phyloP scores from a whole-genome alignment of 2,888 invertebrate genomes.

The Stenichneumon culpator region DNA sequence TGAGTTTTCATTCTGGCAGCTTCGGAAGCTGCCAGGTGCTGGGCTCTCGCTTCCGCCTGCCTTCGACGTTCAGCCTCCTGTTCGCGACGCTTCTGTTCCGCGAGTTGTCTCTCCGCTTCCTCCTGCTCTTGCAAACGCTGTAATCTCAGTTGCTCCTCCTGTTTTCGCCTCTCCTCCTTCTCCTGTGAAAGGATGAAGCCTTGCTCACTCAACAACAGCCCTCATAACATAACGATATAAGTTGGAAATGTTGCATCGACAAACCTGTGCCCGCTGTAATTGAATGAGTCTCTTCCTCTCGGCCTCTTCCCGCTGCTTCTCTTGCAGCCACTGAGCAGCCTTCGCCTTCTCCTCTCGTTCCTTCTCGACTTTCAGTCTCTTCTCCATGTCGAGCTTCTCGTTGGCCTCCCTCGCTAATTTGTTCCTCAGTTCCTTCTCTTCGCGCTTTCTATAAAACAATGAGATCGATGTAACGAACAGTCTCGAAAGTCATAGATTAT shows the following conservation, averaged over 20 bases:
- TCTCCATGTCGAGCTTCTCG: constrained; percentile 85
- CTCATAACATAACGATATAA: neutral
- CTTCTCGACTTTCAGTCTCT: constrained; percentile 84
- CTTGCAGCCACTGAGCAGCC: constrained; percentile 80
- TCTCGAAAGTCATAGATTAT: neutral
- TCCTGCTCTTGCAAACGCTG: constrained; percentile 81
- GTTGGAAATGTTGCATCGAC: neutral
- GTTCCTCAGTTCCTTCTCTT: constrained; percentile 88
- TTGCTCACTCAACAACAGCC: neutral
- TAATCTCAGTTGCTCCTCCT: constrained; percentile 78
- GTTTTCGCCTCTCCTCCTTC: constrained; percentile 80
- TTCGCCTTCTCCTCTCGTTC: constrained; percentile 84
- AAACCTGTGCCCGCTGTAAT: constrained; percentile 79
- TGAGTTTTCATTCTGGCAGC: constrained; percentile 75
- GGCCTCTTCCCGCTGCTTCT: constrained; percentile 86
- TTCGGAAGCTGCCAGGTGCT: constrained; percentile 81
- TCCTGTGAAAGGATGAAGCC: constrained; percentile 74
- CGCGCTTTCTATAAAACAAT: constrained; percentile 82
- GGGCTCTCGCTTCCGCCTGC: constrained; percentile 77
- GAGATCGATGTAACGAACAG: neutral
- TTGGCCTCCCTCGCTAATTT: constrained; percentile 85
- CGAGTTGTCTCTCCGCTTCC: constrained; percentile 80
- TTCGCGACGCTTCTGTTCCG: constrained; percentile 81
- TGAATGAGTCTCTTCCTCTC: constrained; percentile 84
- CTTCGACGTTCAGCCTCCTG: constrained; percentile 83